phyloP scores from a whole-genome alignment of 2,888 invertebrate species.

The Clivina fossor region DNA sequence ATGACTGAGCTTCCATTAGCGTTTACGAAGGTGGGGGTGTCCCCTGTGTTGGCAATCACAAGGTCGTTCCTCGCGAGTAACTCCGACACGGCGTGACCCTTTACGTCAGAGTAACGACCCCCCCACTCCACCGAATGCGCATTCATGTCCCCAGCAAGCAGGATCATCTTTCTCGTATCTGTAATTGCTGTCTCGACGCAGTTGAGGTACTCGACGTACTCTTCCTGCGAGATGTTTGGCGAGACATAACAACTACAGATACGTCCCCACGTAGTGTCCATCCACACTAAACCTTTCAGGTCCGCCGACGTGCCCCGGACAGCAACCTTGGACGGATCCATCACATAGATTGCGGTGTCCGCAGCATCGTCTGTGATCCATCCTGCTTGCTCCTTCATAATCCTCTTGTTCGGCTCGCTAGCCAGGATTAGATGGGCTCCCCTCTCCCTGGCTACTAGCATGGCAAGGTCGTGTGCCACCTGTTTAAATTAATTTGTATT shows the following conservation, averaged over 20 bases:
- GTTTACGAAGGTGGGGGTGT: no score
- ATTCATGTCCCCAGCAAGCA: constrained; percentile 4
- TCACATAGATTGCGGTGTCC: background rate
- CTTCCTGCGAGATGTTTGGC: background rate
- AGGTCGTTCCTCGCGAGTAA: no score
- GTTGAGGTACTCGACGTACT: background rate
- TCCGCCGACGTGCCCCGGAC: background rate
- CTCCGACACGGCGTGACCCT: no score
- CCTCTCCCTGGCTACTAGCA: background rate
- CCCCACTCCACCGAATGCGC: background rate
- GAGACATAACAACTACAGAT: background rate
- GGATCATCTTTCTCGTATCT: background rate
- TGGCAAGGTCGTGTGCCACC: constrained; percentile 4
- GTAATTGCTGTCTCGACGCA: background rate
- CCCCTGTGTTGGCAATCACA: no score
- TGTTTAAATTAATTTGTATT: background rate
- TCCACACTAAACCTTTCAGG: background rate
- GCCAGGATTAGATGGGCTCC: background rate
- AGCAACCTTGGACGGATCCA: background rate
- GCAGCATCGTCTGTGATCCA: background rate
- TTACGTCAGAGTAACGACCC: no score
- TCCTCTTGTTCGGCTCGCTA: background rate
- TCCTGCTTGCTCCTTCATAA: background rate
- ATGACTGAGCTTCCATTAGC: no score
- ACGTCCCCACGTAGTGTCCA: background rate